Evolutionary conservation across 2,113 vertebrate species (phyloP).

Genomic region (Cyprinus carpio): DNA sequence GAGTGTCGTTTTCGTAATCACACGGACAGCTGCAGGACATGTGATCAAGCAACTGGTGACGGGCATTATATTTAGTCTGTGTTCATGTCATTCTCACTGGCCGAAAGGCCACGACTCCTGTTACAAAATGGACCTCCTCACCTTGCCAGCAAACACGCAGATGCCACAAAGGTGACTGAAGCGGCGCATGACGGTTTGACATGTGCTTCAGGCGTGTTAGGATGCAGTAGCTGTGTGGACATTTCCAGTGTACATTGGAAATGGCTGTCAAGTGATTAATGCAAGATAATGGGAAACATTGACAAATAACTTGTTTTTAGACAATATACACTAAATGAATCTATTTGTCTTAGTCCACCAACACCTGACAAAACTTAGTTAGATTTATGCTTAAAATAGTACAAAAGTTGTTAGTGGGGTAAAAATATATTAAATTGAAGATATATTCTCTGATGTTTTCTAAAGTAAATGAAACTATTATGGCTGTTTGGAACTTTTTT

Average conservation of each 20-base stretch:
- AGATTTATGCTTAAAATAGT: background rate
- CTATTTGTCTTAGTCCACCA: background rate
- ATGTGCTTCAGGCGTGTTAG: background rate
- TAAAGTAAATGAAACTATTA: background rate
- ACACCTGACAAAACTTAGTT: background rate
- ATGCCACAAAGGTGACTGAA: slow-evolving; percentile 9
- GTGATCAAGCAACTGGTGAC: slow-evolving; percentile 51
- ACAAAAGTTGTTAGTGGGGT: background rate
- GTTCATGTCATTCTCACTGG: slow-evolving; percentile 32
- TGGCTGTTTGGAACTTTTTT: no score
- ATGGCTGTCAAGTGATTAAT: background rate
- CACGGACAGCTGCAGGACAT: slow-evolving; percentile 52
- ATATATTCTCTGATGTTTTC: background rate
- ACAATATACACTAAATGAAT: background rate
- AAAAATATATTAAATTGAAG: background rate
- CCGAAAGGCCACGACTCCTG: slow-evolving; percentile 3
- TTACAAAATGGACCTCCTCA: slow-evolving; percentile 37
- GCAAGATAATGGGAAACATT: background rate
- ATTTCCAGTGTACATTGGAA: background rate
- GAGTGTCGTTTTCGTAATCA: slow-evolving; percentile 29
- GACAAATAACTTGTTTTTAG: slow-evolving; percentile 8
- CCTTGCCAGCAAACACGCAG: background rate
- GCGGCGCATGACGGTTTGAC: slow-evolving; percentile 12
- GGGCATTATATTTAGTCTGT: slow-evolving; percentile 52
- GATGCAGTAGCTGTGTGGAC: background rate